These are phyloP conservation scores for Rugalucina vietnamica DNA, from an alignment of 2,888 invertebrate genomes.

Conservation along the genomic window DNA sequence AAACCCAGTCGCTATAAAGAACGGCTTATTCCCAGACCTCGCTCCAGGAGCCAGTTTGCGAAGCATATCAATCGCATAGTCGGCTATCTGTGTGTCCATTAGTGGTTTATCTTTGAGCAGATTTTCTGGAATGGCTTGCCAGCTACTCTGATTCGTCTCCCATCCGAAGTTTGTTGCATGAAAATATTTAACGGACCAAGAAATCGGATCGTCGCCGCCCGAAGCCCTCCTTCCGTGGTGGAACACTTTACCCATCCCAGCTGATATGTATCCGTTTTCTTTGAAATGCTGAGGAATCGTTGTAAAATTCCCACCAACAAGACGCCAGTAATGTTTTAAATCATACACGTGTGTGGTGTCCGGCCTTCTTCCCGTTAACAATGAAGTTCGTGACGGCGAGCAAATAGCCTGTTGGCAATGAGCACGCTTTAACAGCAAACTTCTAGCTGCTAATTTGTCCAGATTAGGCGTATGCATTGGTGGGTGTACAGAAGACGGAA, in stretches of 20 bases:
- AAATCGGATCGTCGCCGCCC: slow-evolving; percentile 52
- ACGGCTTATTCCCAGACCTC: slow-evolving; percentile 85
- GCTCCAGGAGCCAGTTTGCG: slow-evolving; percentile 8
- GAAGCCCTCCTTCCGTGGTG: slow-evolving; percentile 85
- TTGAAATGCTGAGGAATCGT: slow-evolving; percentile 66
- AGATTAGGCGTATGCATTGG: slow-evolving; percentile 68
- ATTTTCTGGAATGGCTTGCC: slow-evolving; percentile 53
- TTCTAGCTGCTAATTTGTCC: slow-evolving; percentile 62
- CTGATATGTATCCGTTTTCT: slow-evolving; percentile 49
- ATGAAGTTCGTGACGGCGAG: slow-evolving; percentile 60
- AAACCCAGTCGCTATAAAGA: slow-evolving; percentile 92
- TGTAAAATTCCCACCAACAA: slow-evolving; percentile 59
- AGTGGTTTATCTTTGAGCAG: slow-evolving; percentile 86
- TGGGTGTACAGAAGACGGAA: slow-evolving; percentile 61
- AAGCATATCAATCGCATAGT: slow-evolving; percentile 88
- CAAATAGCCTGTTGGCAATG: slow-evolving; percentile 63
- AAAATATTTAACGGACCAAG: slow-evolving; percentile 61
- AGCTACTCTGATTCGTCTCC: slow-evolving; percentile 15
- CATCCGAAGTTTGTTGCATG: not conserved
- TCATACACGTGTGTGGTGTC: slow-evolving; percentile 67
- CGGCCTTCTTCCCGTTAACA: slow-evolving; percentile 61
- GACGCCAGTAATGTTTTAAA: slow-evolving; percentile 49
- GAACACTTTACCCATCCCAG: slow-evolving; percentile 87
- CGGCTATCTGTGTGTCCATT: slow-evolving; percentile 90
- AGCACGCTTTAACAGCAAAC: slow-evolving; percentile 64